Percentiles rank a stretch among this genome's conserved stretches.
These are phyloP conservation scores for Nothocercus julius DNA, from an alignment of 2,113 vertebrate species.

Conservation along the genomic window DNA sequence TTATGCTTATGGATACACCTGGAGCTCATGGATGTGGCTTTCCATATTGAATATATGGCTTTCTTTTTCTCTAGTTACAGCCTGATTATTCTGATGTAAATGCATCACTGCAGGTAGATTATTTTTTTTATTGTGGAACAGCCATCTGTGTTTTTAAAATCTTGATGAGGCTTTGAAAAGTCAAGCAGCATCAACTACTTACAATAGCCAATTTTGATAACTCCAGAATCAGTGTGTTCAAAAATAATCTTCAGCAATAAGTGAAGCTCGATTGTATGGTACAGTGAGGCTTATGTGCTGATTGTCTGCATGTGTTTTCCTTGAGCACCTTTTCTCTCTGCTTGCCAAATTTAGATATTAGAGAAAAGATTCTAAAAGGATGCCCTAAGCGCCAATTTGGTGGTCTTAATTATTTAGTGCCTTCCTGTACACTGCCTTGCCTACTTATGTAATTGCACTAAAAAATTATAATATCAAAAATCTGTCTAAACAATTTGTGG, in stretches of 20 bases:
- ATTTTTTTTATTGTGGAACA: conserved; percentile 38
- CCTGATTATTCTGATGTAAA: conserved; percentile 45
- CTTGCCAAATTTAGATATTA: conserved; percentile 32
- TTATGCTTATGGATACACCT: neutral
- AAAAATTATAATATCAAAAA: conserved; percentile 57
- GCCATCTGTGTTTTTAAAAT: conserved; percentile 70
- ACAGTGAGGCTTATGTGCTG: neutral
- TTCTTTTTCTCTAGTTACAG: conserved; percentile 1
- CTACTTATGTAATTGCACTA: conserved; percentile 51
- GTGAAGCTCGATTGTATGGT: neutral
- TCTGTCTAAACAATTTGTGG: conserved; percentile 53
- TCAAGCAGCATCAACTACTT: conserved; percentile 42
- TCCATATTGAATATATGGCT: neutral
- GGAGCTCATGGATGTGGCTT: neutral
- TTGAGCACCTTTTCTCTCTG: conserved; percentile 10
- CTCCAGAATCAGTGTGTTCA: conserved; percentile 43
- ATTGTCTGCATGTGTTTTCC: neutral
- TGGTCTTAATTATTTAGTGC: conserved; percentile 63
- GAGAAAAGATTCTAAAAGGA: conserved; percentile 25
- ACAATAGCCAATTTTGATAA: conserved; percentile 56
- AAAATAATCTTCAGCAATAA: conserved; percentile 57
- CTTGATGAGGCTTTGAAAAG: conserved; percentile 66
- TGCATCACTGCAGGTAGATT: conserved; percentile 57
- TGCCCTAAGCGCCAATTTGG: conserved; percentile 43
- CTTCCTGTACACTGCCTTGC: conserved; percentile 31